phyloP scores from a whole-genome alignment of 2,113 vertebrate species.

The Opisthocomus hoazin region DNA sequence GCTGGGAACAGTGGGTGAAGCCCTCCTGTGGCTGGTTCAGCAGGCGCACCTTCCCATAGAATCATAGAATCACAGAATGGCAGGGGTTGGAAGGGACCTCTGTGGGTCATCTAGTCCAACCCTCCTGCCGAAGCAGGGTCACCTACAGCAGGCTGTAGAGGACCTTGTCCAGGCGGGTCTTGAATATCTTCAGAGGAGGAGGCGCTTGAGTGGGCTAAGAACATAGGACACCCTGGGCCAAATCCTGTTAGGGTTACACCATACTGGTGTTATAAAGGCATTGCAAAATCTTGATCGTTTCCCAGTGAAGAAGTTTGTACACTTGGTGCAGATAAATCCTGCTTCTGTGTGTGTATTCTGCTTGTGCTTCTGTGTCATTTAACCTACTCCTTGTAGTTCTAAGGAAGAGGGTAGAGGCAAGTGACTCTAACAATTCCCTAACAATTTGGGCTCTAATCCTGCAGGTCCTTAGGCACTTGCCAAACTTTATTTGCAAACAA shows the following conservation, averaged over 20 bases:
- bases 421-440: not conserved
- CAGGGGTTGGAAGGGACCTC: no score
- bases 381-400: not conserved
- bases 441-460: fast-evolving
- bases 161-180: no score
- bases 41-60: not conserved
- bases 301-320: not conserved
- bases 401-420: not conserved
- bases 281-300: fast-evolving
- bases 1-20: not conserved
- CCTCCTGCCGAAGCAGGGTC: no score
- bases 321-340: no score
- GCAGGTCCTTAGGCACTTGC: not conserved
- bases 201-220: fast-evolving
- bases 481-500: not conserved
- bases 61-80: no score
- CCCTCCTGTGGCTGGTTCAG: not conserved
- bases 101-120: no score
- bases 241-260: not conserved
- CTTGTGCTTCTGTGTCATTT: fast-evolving
- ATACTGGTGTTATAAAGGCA: fast-evolving
- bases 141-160: no score
- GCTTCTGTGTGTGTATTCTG: fast-evolving
- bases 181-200: no score
- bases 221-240: not conserved